Base-by-base conservation (phyloP, 2,797 vertebrate species). In the Acanthurus tractus region DNA sequence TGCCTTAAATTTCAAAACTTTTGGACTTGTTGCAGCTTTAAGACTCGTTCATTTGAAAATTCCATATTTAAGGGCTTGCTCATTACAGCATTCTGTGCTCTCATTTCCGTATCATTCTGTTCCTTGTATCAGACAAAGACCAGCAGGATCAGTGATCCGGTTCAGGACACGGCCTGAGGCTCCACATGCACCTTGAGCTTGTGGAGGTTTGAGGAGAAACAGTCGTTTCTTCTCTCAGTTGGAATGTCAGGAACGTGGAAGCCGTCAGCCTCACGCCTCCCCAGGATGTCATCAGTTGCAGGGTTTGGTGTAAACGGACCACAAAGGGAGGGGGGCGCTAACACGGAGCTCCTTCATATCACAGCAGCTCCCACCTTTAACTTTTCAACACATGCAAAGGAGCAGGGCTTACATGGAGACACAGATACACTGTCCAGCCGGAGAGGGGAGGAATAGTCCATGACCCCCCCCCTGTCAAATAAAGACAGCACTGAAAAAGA, bases 161-260 rank as follows among this genome's bases (percentile, higher is more conserved):
- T 34, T 42, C 52, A 53, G 42, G 40, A 38, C 20, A 0, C 3
- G 1, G 6, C 57, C 45, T 3, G 44, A 62, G 49, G 23, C 68
- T 74, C 59, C 42, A 13, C 55, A 40, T 6, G 0, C 52, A 70
- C 38, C 59, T 72, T 61, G 0, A 57, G 20, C 45, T 50, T 15
- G 12, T 40, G 40, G 20, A 62, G 1, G 23, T 82, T 69, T 76
- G 45, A 81, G 64, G 18, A 70, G 59, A 73, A 66, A 38, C 81
- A 5, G 61, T 50, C 25, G 22, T 70, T 18, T 69, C 44, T 53
- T 9, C 46, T 63, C 38, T 40, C 44, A 29, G 48, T 29, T 70
- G 83, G 70, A 89, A 91, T 91, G 65, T 79, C 44, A 80, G 84
- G 82, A 90, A 90, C 58, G 69, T 83, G 72, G 72, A 50, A 23